Conservation (phyloP, 2,888 invertebrate species). For the Sphecodes monilicornis region DNA sequence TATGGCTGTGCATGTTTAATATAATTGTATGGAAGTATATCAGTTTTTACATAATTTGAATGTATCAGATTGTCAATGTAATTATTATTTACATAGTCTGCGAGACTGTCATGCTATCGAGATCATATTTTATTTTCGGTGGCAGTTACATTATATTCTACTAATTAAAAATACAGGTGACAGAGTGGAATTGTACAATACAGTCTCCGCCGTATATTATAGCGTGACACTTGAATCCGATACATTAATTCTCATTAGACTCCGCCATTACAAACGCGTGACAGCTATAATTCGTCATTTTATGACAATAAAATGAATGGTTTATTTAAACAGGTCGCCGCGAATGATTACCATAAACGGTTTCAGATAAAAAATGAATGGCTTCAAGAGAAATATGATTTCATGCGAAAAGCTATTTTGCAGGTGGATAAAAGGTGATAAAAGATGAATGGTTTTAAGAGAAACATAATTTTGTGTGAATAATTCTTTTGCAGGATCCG, state of each 20-base stretch:
- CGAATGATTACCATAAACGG: not conserved
- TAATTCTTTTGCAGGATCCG: too few relatives aligned
- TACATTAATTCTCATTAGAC: constrained; percentile 7
- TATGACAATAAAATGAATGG: not conserved
- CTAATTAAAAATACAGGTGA: not conserved
- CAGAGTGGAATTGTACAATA: not conserved
- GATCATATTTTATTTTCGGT: not conserved
- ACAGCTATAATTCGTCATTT: not conserved
- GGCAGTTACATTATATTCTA: not conserved
- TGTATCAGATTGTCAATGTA: not conserved
- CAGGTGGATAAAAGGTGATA: not conserved
- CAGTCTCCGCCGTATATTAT: not conserved
- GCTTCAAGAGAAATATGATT: not conserved
- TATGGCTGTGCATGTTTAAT: too few relatives aligned
- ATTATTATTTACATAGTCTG: not conserved
- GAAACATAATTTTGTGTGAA: not conserved
- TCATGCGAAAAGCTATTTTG: not conserved
- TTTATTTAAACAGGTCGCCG: constrained; percentile 3
- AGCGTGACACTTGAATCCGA: not conserved
- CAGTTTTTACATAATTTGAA: not conserved
- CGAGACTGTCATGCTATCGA: not conserved
- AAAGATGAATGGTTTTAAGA: not conserved
- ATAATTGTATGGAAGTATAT: too few relatives aligned
- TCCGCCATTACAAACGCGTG: not conserved
- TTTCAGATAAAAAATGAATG: not conserved